Base-by-base conservation (phyloP, 2,113 vertebrate genomes). In the Entelurus aequoreus region DNA sequence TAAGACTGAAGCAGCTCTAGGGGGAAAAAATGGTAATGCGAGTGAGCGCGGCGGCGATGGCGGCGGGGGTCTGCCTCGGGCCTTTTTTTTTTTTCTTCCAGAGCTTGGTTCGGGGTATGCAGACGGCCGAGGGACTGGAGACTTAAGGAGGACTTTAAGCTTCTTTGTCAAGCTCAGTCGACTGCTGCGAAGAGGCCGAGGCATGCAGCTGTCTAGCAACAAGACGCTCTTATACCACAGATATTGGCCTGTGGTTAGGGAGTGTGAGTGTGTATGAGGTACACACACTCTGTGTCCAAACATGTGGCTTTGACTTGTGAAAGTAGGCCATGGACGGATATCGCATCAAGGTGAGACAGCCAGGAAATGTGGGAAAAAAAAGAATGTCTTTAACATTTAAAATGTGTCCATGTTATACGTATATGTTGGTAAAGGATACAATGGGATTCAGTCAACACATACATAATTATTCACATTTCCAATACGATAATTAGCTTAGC, bases 151-250 rank as follows among this genome's bases (percentile, higher is more conserved):
- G 82, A 87, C 84, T 87, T 88, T 83, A 89, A 88, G 84, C 82
- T 71, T 86, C 86, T 87, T 84, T 85, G 86, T 88, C 84, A 75
- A 83, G 80, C 83, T 83, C 81, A 82, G 82, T 80, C 71, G 68
- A 79, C 84, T 60, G 77, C 79, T 88, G 82, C 80, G 80, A 84
- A 68, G 81, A 81, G 79, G 80, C 76, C 70, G 66, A 77, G 84
- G 75, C 79, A 80, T 80, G 84, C 84, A 87, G 87, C 86, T 89
- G 86, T 87, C 87, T 87, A 85, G 85, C 86, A 88, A 89, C 86
- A 81, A 87, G 83, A 85, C 75, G 66, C 80, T 74, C 78, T 84
- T 81, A 86, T 81, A 82, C 78, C 77, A 77, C 69, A 78, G 72
- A 85, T 74, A 83, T 81, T 75, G 73, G 74, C 80, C 75, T 77